Evolutionary conservation across 2,113 vertebrate species (phyloP).

Genomic region (Phodopus roborovskii): DNA sequence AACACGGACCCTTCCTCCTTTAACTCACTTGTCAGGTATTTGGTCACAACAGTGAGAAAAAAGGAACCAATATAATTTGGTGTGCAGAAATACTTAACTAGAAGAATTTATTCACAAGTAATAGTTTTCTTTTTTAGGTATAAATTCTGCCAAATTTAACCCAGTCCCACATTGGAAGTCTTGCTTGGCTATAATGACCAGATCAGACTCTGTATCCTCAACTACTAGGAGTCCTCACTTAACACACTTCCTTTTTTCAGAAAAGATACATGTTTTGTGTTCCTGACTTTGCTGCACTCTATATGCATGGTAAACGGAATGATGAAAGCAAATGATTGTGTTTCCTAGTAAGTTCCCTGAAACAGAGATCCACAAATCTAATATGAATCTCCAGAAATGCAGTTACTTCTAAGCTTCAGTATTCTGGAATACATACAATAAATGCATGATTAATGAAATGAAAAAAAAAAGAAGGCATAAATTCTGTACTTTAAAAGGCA

Average conservation of each 20-base stretch:
- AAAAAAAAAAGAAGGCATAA: constrained; percentile 65
- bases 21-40: neutral
- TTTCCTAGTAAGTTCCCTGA: constrained; percentile 80
- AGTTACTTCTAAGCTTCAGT: constrained; percentile 84
- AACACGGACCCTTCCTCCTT: neutral
- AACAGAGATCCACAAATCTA: constrained; percentile 84
- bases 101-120: constrained; percentile 37
- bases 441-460: constrained; percentile 89
- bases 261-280: constrained; percentile 74
- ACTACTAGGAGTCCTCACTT: neutral
- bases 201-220: neutral
- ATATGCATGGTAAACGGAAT: constrained; percentile 67
- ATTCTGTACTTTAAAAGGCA: constrained; percentile 37
- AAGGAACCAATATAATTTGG: neutral
- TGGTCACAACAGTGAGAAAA: neutral
- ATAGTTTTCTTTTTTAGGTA: neutral
- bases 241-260: constrained; percentile 66
- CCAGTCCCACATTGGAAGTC: neutral
- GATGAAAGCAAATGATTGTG: constrained; percentile 83
- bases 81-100: neutral
- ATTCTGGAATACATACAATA: constrained; percentile 87
- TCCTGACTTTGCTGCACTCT: constrained; percentile 76
- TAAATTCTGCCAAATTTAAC: neutral
- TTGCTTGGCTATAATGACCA: neutral
- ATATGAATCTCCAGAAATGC: constrained; percentile 85